phyloP scores from a whole-genome alignment of 1,140 invertebrate genomes.

The Micrasema minimum region DNA sequence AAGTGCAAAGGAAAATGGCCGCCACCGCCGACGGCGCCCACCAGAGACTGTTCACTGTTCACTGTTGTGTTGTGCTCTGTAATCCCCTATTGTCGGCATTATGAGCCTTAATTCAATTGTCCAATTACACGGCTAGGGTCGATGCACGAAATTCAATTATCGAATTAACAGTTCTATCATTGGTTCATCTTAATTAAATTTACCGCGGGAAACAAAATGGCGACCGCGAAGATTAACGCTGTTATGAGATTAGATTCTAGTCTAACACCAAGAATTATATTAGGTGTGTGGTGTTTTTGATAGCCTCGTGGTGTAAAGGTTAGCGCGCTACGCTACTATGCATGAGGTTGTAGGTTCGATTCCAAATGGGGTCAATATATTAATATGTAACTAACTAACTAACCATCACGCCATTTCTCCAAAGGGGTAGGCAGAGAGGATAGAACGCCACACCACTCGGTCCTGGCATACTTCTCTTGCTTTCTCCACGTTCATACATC shows the following conservation, averaged over 20 bases:
- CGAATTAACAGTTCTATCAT: slow-evolving; percentile 53
- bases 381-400: no score
- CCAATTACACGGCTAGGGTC: slow-evolving; percentile 51
- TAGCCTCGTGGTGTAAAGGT: not conserved
- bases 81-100: slow-evolving; percentile 43
- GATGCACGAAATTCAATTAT: slow-evolving; percentile 54
- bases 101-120: slow-evolving; percentile 54
- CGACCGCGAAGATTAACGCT: not conserved
- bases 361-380: no score
- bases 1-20: not conserved
- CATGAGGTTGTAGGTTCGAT: no score
- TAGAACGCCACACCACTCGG: no score
- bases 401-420: no score
- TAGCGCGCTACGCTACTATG: no score
- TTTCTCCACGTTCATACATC: no score
- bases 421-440: no score
- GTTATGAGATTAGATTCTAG: not conserved
- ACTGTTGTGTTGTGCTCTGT: not conserved
- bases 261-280: not conserved
- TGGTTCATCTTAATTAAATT: slow-evolving; percentile 51
- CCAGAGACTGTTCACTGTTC: not conserved
- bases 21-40: not conserved
- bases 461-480: no score
- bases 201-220: slow-evolving; percentile 21
- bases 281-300: not conserved